A percentile compares a stretch with the other conserved stretches of the same genome.
These are phyloP conservation scores for Margarornis squamiger DNA, from an alignment of 2,797 vertebrate genomes.

Conservation along the genomic window DNA sequence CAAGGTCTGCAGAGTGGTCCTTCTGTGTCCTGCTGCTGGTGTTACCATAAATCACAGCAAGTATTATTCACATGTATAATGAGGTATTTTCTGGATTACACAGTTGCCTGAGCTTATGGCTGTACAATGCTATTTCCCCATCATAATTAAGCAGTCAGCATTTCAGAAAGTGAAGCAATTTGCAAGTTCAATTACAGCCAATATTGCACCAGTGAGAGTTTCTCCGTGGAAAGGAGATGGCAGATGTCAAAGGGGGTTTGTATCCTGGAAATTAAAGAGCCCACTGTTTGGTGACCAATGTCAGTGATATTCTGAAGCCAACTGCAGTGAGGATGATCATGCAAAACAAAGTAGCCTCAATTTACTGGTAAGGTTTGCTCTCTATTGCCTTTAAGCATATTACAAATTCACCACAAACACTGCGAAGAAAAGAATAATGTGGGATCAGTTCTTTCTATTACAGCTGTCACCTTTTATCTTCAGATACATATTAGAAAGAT, in stretches of 20 bases:
- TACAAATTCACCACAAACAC: neutral
- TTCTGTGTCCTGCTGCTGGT: accelerated
- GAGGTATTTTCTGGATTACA: neutral
- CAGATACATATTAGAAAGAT: neutral
- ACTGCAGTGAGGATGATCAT: neutral
- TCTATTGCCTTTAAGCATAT: neutral
- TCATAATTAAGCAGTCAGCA: slow-evolving; percentile 7
- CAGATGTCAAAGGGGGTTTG: slow-evolving; percentile 37
- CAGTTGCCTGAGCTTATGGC: neutral
- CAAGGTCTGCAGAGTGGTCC: neutral
- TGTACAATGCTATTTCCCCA: neutral
- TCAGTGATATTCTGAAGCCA: neutral
- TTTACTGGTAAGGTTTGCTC: neutral
- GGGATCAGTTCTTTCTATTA: neutral
- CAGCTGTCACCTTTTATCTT: neutral
- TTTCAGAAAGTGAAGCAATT: slow-evolving; percentile 16
- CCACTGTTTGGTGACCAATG: neutral
- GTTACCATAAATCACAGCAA: neutral
- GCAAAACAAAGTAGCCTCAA: neutral
- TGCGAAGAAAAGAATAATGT: neutral
- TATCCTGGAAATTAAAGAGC: neutral
- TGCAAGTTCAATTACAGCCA: neutral
- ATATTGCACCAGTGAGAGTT: neutral
- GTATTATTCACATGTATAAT: neutral
- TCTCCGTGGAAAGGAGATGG: neutral